These are phyloP conservation scores for Anarhynchus alexandrinus DNA, from an alignment of 2,113 vertebrate species.

Conservation along the genomic window DNA sequence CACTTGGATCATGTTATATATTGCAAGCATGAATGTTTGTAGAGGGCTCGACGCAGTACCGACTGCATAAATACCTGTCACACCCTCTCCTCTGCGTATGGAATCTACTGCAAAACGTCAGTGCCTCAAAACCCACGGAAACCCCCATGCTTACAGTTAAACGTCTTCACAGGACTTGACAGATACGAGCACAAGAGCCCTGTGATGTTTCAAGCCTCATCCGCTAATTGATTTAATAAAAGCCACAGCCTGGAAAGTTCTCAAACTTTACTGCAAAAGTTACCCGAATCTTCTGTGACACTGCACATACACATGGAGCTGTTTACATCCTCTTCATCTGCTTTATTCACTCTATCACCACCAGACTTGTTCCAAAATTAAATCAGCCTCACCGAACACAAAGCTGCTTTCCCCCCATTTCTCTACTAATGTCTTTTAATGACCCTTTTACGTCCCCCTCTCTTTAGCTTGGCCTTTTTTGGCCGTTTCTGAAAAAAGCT, in stretches of 20 bases:
- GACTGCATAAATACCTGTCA: neutral
- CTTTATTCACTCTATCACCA: neutral
- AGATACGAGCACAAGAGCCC: neutral
- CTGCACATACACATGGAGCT: neutral
- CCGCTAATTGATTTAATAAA: neutral
- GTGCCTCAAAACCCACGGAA: neutral
- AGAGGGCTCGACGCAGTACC: neutral
- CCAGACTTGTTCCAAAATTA: slow-evolving; percentile 19
- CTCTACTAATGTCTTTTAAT: neutral
- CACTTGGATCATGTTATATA: neutral
- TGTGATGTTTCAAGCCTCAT: neutral
- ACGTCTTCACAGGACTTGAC: neutral
- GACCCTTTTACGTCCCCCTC: neutral
- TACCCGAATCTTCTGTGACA: neutral
- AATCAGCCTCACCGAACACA: slow-evolving; percentile 1
- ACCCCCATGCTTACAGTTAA: neutral
- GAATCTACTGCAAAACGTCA: neutral
- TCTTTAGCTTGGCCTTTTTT: slow-evolving; percentile 13
- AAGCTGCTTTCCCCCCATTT: neutral
- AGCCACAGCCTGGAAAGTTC: neutral
- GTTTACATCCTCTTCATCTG: neutral
- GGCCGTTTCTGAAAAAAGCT: slow-evolving; percentile 9
- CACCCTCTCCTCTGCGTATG: neutral
- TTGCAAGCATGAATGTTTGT: neutral
- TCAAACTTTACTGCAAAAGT: neutral